A percentile compares a stretch with the other conserved stretches of the same genome.
Evolutionary conservation across 2,888 invertebrate species (phyloP).

Genomic region (Mechanitis mazaeus): DNA sequence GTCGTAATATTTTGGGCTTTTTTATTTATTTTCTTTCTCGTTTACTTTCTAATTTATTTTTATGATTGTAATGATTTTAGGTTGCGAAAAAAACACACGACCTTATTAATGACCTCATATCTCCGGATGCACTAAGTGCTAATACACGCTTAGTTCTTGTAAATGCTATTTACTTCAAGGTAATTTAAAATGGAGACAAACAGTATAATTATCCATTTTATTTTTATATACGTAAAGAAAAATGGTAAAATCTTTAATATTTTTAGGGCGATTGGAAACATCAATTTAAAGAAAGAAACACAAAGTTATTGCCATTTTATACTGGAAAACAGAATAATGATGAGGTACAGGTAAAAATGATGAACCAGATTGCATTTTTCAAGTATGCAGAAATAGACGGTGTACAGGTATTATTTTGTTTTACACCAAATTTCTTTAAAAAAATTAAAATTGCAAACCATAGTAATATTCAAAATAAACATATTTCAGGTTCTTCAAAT

Average conservation of each 20-base stretch:
- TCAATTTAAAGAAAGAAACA: constrained; percentile 23
- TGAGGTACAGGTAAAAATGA: constrained; percentile 27
- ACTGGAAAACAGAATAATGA: constrained; percentile 11
- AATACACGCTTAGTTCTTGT: constrained; percentile 25
- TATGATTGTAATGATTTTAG: constrained; percentile 15
- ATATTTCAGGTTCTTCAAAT: constrained; percentile 23
- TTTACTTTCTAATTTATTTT: background rate
- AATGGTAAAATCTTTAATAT: background rate
- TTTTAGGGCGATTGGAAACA: constrained; percentile 24
- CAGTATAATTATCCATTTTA: too few relatives aligned
- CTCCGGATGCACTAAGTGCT: constrained; percentile 14
- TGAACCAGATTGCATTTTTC: constrained; percentile 25
- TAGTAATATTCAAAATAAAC: background rate
- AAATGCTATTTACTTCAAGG: constrained; percentile 30
- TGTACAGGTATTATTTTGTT: constrained; percentile 24
- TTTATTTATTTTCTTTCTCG: background rate
- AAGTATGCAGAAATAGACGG: constrained; percentile 24
- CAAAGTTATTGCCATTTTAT: constrained; percentile 20
- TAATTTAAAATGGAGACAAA: constrained; percentile 6
- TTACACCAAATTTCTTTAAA: background rate
- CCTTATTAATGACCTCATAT: constrained; percentile 26
- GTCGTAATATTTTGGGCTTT: background rate
- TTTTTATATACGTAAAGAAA: background rate
- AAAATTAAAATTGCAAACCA: too few relatives aligned
- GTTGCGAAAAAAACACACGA: constrained; percentile 26